Evolutionary conservation across 2,888 invertebrate species (phyloP).

Genomic region (Lingula anatina): DNA sequence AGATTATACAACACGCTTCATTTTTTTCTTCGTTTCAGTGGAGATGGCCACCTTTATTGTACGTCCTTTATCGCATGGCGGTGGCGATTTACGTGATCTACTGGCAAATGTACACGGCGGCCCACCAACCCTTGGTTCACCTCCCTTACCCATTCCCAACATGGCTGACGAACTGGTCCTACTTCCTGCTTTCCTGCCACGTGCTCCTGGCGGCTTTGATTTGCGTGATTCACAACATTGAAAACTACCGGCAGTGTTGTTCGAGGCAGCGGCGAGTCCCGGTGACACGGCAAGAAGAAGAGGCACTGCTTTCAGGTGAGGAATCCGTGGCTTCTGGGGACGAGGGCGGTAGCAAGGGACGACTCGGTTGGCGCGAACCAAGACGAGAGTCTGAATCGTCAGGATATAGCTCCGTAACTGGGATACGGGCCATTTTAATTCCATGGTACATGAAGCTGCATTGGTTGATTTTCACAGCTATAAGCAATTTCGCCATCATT

Average conservation of each 20-base stretch:
- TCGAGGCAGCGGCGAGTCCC: not conserved
- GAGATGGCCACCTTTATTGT: conserved; percentile 25
- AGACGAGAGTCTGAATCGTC: too few relatives aligned
- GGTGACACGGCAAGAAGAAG: too few relatives aligned
- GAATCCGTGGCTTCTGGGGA: too few relatives aligned
- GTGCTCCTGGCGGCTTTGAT: conserved; percentile 18
- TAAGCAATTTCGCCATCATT: conserved; percentile 20
- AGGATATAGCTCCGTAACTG: too few relatives aligned
- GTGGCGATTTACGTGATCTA: conserved; percentile 25
- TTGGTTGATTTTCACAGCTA: conserved; percentile 31
- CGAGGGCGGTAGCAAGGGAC: too few relatives aligned
- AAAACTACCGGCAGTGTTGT: not conserved
- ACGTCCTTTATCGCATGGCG: conserved; percentile 28
- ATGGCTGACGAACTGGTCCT: conserved; percentile 45
- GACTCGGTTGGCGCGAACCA: not conserved
- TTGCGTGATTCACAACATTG: not conserved
- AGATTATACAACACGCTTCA: too few relatives aligned
- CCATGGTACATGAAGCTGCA: conserved; percentile 19
- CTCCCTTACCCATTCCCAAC: conserved; percentile 19
- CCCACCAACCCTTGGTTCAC: not conserved
- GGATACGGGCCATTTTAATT: too few relatives aligned
- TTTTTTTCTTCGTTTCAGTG: conserved; percentile 35
- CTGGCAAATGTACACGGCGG: conserved; percentile 24
- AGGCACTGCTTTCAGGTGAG: not conserved
- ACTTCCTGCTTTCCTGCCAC: conserved; percentile 26